These are phyloP conservation scores for Gallinago jamesoni DNA, from an alignment of 2,113 vertebrate species.

Conservation along the genomic window DNA sequence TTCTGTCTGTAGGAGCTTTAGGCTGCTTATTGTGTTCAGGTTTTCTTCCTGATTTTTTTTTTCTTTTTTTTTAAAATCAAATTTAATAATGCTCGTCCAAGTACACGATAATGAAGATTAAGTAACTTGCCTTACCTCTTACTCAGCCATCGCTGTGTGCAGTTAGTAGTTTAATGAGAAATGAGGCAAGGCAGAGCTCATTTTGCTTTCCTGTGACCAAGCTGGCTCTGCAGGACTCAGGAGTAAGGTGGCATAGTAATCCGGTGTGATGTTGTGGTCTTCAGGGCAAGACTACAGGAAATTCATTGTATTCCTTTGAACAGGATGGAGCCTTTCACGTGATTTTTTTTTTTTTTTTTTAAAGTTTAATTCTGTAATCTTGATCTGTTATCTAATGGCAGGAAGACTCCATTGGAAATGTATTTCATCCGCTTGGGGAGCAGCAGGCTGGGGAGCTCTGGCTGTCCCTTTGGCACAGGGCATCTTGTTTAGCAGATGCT, in stretches of 20 bases:
- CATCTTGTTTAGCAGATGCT: not conserved
- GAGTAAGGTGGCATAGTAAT: not conserved
- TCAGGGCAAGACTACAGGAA: conserved; percentile 30
- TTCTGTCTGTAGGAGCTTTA: not conserved
- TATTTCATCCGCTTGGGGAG: not conserved
- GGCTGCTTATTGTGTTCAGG: not conserved
- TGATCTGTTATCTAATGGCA: not conserved
- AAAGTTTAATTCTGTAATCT: not conserved
- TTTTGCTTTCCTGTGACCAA: not conserved
- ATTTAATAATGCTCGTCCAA: not conserved
- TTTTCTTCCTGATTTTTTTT: not conserved
- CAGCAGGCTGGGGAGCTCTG: not conserved
- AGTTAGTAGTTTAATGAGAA: not conserved
- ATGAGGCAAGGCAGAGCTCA: not conserved
- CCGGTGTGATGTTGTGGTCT: not conserved
- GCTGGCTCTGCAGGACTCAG: not conserved
- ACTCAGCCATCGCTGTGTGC: not conserved
- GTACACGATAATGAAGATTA: not conserved
- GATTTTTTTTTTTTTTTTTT: not conserved
- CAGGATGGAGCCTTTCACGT: not conserved
- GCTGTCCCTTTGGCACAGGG: too few relatives aligned
- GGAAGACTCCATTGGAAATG: not conserved
- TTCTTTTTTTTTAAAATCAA: not conserved
- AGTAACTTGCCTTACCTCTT: not conserved
- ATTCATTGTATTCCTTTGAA: conserved; percentile 11